Percentiles rank a stretch among this genome's conserved stretches.
phyloP scores from a whole-genome alignment of 1,140 invertebrate genomes.

The Caenorhabditis latens region DNA sequence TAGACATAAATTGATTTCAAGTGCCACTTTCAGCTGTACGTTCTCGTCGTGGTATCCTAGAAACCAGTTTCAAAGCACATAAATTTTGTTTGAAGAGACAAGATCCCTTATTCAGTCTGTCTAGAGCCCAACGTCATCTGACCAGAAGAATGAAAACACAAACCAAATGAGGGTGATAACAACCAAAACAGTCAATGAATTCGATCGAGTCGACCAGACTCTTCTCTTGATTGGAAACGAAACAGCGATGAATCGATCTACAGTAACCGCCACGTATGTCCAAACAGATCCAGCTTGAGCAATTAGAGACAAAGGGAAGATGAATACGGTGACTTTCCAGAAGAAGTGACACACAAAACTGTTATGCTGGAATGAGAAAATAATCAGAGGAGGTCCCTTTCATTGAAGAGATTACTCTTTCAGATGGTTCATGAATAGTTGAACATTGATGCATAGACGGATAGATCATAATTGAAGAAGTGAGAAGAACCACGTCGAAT shows the following conservation, averaged over 20 bases:
- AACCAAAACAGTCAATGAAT: background rate
- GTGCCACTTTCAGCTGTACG: slow-evolving; percentile 16
- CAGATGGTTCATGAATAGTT: background rate
- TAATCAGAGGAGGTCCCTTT: no score
- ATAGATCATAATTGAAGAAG: slow-evolving; percentile 40
- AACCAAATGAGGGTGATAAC: background rate
- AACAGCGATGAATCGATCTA: slow-evolving; percentile 73
- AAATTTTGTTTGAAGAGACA: background rate
- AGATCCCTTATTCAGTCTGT: background rate
- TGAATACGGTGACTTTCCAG: slow-evolving; percentile 74
- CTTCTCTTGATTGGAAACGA: slow-evolving; percentile 71
- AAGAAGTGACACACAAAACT: slow-evolving; percentile 72
- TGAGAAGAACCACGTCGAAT: slow-evolving; percentile 23
- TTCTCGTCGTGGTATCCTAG: background rate
- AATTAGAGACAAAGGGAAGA: slow-evolving; percentile 71
- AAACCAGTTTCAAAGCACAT: background rate
- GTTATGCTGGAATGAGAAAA: slow-evolving; percentile 53
- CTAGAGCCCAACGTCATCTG: background rate
- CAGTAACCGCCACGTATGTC: slow-evolving; percentile 74
- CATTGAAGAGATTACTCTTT: background rate
- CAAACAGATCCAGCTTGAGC: slow-evolving; percentile 75
- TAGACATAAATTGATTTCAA: background rate
- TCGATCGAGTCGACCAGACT: slow-evolving; percentile 63
- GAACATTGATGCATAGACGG: slow-evolving; percentile 43
- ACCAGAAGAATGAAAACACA: background rate